A percentile compares a stretch with the other conserved stretches of the same genome.
These are phyloP conservation scores for Camelus bactrianus DNA, from an alignment of 2,113 vertebrate genomes.

Conservation along the genomic window DNA sequence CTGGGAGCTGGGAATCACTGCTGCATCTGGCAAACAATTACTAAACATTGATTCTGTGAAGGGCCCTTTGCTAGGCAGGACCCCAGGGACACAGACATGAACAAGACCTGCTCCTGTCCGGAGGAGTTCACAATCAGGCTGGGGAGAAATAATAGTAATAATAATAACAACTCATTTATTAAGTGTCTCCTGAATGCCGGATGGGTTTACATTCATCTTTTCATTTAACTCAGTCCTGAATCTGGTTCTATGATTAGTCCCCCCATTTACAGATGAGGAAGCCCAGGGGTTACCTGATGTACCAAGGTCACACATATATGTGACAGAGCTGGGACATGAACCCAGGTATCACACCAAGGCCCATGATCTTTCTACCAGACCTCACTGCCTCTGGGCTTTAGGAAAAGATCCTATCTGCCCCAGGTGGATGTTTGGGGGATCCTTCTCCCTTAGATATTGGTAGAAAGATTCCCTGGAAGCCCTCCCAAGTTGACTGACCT, in stretches of 20 bases:
- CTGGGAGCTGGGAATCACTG: background rate
- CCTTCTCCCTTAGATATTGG: background rate
- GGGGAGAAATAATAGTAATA: background rate
- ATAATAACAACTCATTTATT: background rate
- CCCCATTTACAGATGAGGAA: background rate
- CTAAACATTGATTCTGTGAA: background rate
- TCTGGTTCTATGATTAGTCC: background rate
- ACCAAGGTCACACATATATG: background rate
- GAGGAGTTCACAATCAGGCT: background rate
- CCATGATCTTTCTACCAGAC: background rate
- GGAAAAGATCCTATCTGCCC: background rate
- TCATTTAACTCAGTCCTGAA: background rate
- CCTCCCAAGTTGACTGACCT: background rate
- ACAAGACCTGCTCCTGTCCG: background rate
- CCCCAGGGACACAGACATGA: background rate
- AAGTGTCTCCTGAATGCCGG: background rate
- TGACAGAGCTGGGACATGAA: background rate
- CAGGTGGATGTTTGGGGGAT: background rate
- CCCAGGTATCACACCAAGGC: background rate
- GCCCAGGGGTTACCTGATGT: background rate
- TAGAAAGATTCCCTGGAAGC: constrained; percentile 16
- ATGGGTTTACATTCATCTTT: background rate
- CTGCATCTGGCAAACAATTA: background rate
- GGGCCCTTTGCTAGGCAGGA: background rate
- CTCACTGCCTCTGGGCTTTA: background rate